A percentile compares a stretch with the other conserved stretches of the same genome.
Evolutionary conservation across 2,113 vertebrate species (phyloP).

Genomic region (Lepus timidus): DNA sequence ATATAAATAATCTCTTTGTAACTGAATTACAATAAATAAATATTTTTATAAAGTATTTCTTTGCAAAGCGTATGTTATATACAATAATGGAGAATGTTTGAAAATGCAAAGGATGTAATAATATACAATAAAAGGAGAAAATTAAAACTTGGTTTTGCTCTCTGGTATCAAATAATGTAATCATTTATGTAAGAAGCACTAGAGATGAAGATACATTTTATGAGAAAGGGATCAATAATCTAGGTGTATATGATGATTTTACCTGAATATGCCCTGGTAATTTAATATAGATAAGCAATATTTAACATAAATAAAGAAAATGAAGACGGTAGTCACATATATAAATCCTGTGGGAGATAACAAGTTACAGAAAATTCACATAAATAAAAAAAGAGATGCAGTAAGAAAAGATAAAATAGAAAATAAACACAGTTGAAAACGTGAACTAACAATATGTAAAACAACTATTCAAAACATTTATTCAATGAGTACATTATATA

Average conservation of each 20-base stretch:
- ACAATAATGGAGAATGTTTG: not conserved
- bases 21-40: too few species aligned
- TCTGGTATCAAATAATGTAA: not conserved
- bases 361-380: not conserved
- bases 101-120: not conserved
- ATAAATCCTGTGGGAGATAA: not conserved
- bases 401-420: not conserved
- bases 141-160: not conserved
- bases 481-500: not conserved
- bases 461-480: not conserved
- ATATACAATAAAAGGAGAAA: not conserved
- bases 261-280: not conserved
- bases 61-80: not conserved
- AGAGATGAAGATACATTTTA: not conserved
- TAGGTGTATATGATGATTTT: not conserved
- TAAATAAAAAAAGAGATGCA: not conserved
- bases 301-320: not conserved
- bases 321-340: not conserved
- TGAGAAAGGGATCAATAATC: not conserved
- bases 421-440: not conserved
- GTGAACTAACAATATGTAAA: not conserved
- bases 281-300: not conserved
- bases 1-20: too few species aligned
- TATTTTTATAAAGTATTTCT: too few species aligned
- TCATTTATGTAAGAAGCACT: not conserved